Evolutionary conservation across 1,140 invertebrate genomes (phyloP), one percentile per base, ranked within the genome.

Genomic region (Lepidostoma basale): DNA sequence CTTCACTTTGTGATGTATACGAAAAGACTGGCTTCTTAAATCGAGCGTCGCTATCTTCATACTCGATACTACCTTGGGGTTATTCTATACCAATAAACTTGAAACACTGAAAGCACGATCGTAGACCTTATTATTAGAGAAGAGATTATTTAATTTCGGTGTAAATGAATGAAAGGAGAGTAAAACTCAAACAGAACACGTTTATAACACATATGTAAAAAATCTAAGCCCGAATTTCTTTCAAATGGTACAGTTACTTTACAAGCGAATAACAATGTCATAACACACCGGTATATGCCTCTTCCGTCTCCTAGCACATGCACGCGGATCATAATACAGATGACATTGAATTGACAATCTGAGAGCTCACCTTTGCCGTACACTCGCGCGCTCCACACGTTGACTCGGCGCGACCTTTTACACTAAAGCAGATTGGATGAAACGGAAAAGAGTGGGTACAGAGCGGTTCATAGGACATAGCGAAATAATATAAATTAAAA

Each of bases 281-380:
- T 25, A 49, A 49, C 0, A 52, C 14, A 23, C n/a, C 8, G 36
- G 9, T 39, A 39, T 9, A 9, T 39, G n/a, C n/a, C 52, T n/a
- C 26, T 9, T 58, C 28, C 54, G 16, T 56, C 28, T 58, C 20
- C 12, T 18, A 42, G 47, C 33, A 28, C 47, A 25, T 42, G 52
- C 22, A 54, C 6, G 14, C 10, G 33, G 36, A 54, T 56, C 63
- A 64, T 25, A 49, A 54, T 20, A 28, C 45, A 12, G 36, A 39
- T 70, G 68, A 59, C 68, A 65, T 70, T 70, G 68, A 44, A 62
- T 56, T 52, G 28, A 20, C 68, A 65, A 63, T 70, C 62, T 54
- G 47, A 56, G 42, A 44, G 36, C 52, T 63, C 12, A 65, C 45
- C 2, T n/a, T n/a, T n/a, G 45, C 30, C 28, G n/a, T n/a, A n/a